Base-by-base conservation (phyloP, 2,888 invertebrate genomes). In the Oegoconia quadripuncta region DNA sequence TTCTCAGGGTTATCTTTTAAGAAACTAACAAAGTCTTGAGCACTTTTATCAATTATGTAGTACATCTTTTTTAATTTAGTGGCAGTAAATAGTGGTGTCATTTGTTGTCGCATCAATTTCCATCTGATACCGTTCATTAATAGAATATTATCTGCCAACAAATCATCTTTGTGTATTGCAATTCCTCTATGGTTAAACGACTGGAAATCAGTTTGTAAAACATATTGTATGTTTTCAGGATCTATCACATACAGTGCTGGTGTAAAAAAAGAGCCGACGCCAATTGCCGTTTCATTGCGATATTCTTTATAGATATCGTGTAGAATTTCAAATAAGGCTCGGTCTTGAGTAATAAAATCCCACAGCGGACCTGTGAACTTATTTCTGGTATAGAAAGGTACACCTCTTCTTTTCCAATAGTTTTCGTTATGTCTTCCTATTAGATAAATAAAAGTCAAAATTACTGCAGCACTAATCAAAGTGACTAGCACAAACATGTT, bases 381-480 rank as follows among this genome's bases (percentile, higher is more conserved):
- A 37, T 67, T 59, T 31, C 53, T 57, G 0, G 48, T 42, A 12
- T 69, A 45, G 31, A 72, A 75, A 2, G 44, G 30, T 0, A 77
- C 74, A 0, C 73, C 70, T 7, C 72, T 70, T 46, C 60, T 74
- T 12, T 48, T 67, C 76, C 78, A 78, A n/a, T n/a, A n/a, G n/a
- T n/a, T n/a, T n/a, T n/a, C n/a, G n/a, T n/a, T n/a, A n/a, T n/a
- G n/a, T n/a, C n/a, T n/a, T n/a, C n/a, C n/a, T n/a, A n/a, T n/a
- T n/a, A n/a, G n/a, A n/a, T n/a, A n/a, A n/a, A n/a, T n/a, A n/a
- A n/a, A n/a, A n/a, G n/a, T n/a, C n/a, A n/a, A n/a, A n/a, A n/a
- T n/a, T n/a, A n/a, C n/a, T n/a, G n/a, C n/a, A n/a, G n/a, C n/a
- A n/a, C n/a, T n/a, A n/a, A n/a, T n/a, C n/a, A n/a, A n/a, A n/a